These are phyloP conservation scores for Dasyurus viverrinus DNA, from an alignment of 2,113 vertebrate species.

Conservation along the genomic window DNA sequence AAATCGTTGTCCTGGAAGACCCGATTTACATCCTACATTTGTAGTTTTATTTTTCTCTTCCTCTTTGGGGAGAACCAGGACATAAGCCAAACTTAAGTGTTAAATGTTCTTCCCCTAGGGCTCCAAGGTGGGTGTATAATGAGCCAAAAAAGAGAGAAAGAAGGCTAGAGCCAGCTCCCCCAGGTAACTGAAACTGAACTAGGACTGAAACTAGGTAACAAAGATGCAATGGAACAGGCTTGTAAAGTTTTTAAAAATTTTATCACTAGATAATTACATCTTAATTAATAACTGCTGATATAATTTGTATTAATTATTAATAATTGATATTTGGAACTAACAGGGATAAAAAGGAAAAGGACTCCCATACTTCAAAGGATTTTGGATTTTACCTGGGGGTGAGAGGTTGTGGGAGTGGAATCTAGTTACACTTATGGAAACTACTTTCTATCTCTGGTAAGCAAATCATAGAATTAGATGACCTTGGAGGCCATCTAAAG, in stretches of 20 bases:
- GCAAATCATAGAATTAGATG: neutral
- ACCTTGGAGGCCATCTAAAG: neutral
- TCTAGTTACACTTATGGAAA: neutral
- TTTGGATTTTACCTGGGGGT: neutral
- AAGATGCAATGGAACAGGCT: conserved; percentile 35
- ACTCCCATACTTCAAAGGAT: neutral
- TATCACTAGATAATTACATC: neutral
- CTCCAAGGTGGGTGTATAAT: neutral
- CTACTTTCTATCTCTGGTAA: neutral
- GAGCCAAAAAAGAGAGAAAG: conserved; percentile 27
- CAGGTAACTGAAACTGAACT: too few species aligned
- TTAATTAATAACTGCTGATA: neutral
- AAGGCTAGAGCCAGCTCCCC: neutral
- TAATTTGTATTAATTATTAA: neutral
- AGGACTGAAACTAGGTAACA: conserved; percentile 35
- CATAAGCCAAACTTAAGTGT: neutral
- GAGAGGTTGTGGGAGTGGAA: neutral
- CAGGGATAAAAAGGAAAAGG: neutral
- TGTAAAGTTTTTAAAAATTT: neutral
- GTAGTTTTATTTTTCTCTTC: neutral
- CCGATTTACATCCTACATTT: neutral
- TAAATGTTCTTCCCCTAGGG: neutral
- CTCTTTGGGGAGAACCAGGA: neutral
- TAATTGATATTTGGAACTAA: neutral
- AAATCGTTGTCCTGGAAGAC: neutral